Base-by-base conservation (phyloP, 2,797 vertebrate species). In the Premnoplex brunnescens region DNA sequence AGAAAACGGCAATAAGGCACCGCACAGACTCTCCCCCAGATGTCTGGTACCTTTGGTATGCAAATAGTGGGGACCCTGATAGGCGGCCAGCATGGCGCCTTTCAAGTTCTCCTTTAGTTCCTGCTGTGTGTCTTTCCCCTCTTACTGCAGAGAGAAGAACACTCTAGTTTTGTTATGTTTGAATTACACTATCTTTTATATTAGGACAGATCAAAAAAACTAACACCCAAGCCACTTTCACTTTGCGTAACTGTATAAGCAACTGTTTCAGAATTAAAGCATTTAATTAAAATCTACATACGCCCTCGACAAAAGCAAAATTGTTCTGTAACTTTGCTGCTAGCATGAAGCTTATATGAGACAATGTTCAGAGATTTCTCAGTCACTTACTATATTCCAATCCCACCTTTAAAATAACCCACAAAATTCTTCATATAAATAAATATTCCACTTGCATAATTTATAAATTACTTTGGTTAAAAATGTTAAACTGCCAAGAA, bases 41-140 rank as follows among this genome's bases (percentile, higher is more conserved):
- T 95, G 94, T 92, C 91, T 84, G 82, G 71, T 88, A 95, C 94
- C 96, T 97, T 97, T 97, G 96, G 94, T 97, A 62, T 96, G 95
- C 85, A 95, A 96, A 97, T 94, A 4, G 12, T 9, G 79, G 93
- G 85, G 80, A 96, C 88, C 90, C 89, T 80, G 88, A 84, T 74
- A 60, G 71, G 44, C 27, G 22, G 74, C 94, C 94, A 86, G 96
- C 95, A 78, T 2, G 48, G 93, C 32, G 91, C 80, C 93, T 96
- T 96, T 96, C 80, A 96, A 96, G 80, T 96, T 39, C 93, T 76
- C 64, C 14, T 90, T 95, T 64, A 64, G 89, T 79, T 94, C 96
- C 94, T 0, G 91, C 95, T 95, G 95, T 13, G 93, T 90, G 88
- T 91, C 93, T 96, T 96, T 96, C 94, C 93, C 95, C 85, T 95